Base-by-base conservation (phyloP, 2,888 invertebrate species). In the Andrena fulva region DNA sequence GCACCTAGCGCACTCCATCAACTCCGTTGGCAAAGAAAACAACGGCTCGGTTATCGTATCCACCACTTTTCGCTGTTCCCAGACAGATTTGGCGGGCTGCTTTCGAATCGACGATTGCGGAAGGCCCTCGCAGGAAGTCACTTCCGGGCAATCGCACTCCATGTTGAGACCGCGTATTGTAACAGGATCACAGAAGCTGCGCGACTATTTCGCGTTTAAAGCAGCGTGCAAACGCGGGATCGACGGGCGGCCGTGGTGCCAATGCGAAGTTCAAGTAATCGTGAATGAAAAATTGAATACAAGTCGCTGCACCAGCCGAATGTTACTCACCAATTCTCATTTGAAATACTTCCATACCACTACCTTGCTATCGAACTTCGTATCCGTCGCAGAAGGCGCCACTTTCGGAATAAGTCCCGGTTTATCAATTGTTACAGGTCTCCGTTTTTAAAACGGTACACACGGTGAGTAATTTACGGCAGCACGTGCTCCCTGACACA, bases 1-100 rank as follows among this genome's bases (percentile, higher is more conserved):
- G 16, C 29, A 75, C 50, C 27, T 79, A n/a, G 20, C 48, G n/a
- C 74, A 70, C 24, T 78, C 54, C 24, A 60, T 67, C 72, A 96
- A 93, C 92, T 96, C 95, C 66, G 96, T 95, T 0, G 97, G 96
- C 70, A 97, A 91, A 2, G 96, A 95, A 93, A 96, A 96, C 74
- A 96, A 90, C 0, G 96, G 95, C 71, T 95, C 94, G 27, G 95
- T 95, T 81, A 95, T 78, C 10, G 35, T 20, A 0, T 85, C 81
- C 6, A 75, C 29, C 12, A 77, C 10, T 50, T 62, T 80, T 1
- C 70, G 54, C 50, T 73, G n/a, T 7, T 8, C 62, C 7, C 8
- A 10, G 4, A 7, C 6, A 50, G 35, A 24, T 59, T 62, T 56
- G 7, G 52, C 60, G 42, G 50, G n/a, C 29, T 67, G 29, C 31